Evolutionary conservation across 2,113 vertebrate species (phyloP).

Genomic region (Ranitomeya variabilis): DNA sequence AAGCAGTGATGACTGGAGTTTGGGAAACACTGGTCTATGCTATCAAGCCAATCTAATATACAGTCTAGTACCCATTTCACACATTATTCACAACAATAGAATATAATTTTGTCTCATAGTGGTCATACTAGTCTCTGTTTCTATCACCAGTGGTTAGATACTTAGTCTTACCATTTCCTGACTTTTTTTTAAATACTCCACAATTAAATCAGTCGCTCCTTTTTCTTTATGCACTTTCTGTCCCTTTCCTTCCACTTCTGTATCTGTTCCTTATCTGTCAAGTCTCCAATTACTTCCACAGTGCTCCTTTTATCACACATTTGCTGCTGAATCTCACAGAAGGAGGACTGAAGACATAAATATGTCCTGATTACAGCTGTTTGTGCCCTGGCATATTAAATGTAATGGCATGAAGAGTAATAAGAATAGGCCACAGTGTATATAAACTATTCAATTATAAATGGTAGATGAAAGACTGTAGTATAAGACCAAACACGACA

Average conservation of each 20-base stretch:
- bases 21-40: not conserved
- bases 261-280: not conserved
- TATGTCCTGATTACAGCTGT: not conserved
- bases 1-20: too few relatives aligned
- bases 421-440: too few relatives aligned
- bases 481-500: too few relatives aligned
- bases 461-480: not conserved
- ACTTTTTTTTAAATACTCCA: not conserved
- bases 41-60: not conserved
- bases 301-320: not conserved
- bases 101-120: not conserved
- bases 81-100: not conserved
- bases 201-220: not conserved
- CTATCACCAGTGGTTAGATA: not conserved
- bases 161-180: constrained; percentile 1
- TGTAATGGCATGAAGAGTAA: not conserved
- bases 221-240: not conserved
- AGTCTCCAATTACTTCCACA: constrained; percentile 2
- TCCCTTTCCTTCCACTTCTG: not conserved
- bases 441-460: too few relatives aligned
- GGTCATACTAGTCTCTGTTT: not conserved
- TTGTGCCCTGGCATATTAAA: not conserved
- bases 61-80: not conserved
- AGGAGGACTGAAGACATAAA: not conserved
- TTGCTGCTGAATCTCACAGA: not conserved